Evolutionary conservation across 2,888 invertebrate genomes (phyloP).

Genomic region (Cantharis rustica): DNA sequence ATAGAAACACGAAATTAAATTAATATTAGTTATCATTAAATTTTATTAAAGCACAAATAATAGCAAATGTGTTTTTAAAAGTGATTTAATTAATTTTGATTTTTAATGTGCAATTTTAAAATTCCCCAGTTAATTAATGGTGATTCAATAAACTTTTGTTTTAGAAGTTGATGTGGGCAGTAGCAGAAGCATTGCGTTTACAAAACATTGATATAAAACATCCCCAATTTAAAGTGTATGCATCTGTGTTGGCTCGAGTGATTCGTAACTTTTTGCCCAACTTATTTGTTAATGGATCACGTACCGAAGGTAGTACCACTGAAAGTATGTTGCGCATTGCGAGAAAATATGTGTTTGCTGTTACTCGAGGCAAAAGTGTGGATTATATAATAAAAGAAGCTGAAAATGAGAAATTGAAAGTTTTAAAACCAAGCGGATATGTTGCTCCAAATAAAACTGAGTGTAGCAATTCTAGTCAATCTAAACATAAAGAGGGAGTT

Average conservation of each 20-base stretch:
- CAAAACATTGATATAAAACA: constrained; percentile 74
- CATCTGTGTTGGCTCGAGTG: constrained; percentile 68
- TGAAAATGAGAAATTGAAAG: constrained; percentile 46
- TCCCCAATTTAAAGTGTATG: constrained; percentile 72
- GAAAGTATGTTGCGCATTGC: constrained; percentile 76
- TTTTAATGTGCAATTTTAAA: too few species aligned
- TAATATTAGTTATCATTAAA: too few species aligned
- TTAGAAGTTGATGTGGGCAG: constrained; percentile 82
- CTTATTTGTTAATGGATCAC: constrained; percentile 54
- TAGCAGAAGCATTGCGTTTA: constrained; percentile 73
- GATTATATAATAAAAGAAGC: constrained; percentile 64
- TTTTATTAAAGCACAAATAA: too few species aligned
- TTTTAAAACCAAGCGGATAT: constrained; percentile 60
- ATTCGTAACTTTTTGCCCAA: constrained; percentile 69
- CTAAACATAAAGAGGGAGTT: constrained; percentile 29
- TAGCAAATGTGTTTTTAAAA: too few species aligned
- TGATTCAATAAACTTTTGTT: background rate
- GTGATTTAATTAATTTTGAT: too few species aligned
- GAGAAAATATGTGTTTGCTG: constrained; percentile 66
- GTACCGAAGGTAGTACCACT: constrained; percentile 67
- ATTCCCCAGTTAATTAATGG: too few species aligned
- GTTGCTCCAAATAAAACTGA: constrained; percentile 55
- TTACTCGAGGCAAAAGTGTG: constrained; percentile 66
- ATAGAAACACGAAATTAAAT: too few species aligned
- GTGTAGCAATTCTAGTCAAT: constrained; percentile 36